Evolutionary conservation across 2,888 invertebrate genomes (phyloP), one percentile per base, ranked within the genome.

Genomic region (Herminia tarsipennalis): DNA sequence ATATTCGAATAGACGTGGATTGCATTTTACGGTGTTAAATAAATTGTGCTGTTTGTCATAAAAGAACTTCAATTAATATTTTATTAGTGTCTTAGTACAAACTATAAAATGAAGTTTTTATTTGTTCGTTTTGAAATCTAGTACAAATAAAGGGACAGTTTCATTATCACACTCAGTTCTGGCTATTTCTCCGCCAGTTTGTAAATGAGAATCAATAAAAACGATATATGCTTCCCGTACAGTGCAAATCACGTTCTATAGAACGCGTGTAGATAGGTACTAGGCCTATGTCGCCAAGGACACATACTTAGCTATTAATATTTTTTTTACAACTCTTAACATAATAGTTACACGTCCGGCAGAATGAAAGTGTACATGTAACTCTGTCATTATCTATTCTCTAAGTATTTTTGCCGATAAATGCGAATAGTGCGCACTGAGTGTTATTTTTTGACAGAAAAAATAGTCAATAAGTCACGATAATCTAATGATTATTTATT

Each of bases 271-370:
- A 47, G 16, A 3, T 39, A 44, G 37, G 21, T 32, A 43, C 10
- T 53, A 56, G 56, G 61, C 62, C 49, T 61, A 43, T 53, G 38
- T 13, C 17, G 44, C 53, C 47, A 38, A 45, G 29, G 16, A 61
- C 44, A 56, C 49, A 46, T 56, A 53, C n/a, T 37, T 48, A 48
- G 36, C 42, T 45, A 22, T 30, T 51, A 32, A 56, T 55, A 52
- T 62, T 50, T 58, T 64, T 58, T 62, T 49, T 56, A 62, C 59
- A 52, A 50, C 52, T 64, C 65, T 32, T 30, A 50, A 40, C 54
- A 37, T 58, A 56, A 33, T 53, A 47, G 34, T 48, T 49, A 66
- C 45, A 49, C 41, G 20, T 60, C 48, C 45, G 66, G 61, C 55
- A 56, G 50, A 54, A 45, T 35, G 40, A 55, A 48, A 24, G 5